Evolutionary conservation across 2,888 invertebrate species (phyloP).

Genomic region (Toxonevra muliebris): DNA sequence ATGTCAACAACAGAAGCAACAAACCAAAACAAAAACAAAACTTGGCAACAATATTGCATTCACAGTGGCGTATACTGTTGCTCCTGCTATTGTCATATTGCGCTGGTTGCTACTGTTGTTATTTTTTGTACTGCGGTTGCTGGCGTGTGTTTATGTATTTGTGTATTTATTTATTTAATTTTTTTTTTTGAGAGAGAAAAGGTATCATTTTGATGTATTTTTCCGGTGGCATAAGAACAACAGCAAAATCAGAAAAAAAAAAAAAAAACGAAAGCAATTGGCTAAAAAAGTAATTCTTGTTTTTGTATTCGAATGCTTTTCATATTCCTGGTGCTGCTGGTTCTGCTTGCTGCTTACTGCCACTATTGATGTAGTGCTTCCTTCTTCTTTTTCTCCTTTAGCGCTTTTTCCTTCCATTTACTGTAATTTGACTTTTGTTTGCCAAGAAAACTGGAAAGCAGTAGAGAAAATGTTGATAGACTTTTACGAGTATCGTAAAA

Average conservation of each 20-base stretch:
- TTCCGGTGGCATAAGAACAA: constrained; percentile 24
- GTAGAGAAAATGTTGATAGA: constrained; percentile 19
- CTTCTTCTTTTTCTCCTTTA: neutral
- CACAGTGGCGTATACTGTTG: constrained; percentile 5
- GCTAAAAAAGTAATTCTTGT: neutral
- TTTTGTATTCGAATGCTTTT: neutral
- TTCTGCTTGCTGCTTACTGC: constrained; percentile 8
- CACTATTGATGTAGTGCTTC: neutral
- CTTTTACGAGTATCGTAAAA: constrained; percentile 17
- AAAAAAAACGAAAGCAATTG: constrained; percentile 20
- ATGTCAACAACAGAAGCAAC: neutral
- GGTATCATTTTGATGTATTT: constrained; percentile 34
- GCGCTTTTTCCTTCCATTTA: neutral
- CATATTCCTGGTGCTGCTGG: constrained; percentile 13
- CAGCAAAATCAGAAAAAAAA: neutral
- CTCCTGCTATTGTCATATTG: neutral
- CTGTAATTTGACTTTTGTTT: neutral
- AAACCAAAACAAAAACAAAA: neutral
- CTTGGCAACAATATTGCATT: neutral
- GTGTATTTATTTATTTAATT: constrained; percentile 12
- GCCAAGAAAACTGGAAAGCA: neutral
- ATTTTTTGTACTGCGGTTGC: neutral
- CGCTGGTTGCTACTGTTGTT: neutral
- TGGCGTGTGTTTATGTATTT: neutral
- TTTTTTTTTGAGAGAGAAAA: constrained; percentile 15